Evolutionary conservation across 2,113 vertebrate genomes (phyloP), one percentile per base, ranked within the genome.

Genomic region (Lepisosteus osseus): DNA sequence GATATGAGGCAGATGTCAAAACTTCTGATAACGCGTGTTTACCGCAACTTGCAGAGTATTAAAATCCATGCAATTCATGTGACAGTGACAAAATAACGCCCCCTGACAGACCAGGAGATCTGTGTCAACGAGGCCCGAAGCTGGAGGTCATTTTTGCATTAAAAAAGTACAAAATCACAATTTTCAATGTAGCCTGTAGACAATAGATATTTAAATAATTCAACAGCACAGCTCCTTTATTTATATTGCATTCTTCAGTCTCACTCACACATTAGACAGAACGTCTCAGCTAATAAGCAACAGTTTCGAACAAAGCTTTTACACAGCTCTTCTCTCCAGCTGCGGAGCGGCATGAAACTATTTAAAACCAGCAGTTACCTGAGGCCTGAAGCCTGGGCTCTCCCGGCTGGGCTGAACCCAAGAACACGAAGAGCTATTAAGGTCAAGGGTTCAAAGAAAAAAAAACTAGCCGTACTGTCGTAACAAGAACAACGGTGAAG

Each of bases 1-100:
- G 77, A 42, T 83, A 78, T 74, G 79, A 79, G 87, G 86, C 79
- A 85, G 85, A 80, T 85, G 86, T 87, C 86, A 86, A 85, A 89
- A 85, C 79, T 83, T 44, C 79, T 78, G 76, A 76, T 66, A 15
- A 55, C 15, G 76, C 17, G 17, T 4, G 41, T 59, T 59, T 8
- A 44, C 12, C 45, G 8, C 13, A 29, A 59, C 51, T 13, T 17
- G 6, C 12, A n/a, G 55, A 45, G 45, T 41, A 40, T 43, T 17
- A 45, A 17, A 79, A 87, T 86, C 79, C 80, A 84, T 82, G 82
- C 76, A 72, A 81, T 14, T 43, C 11, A 43, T 29, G 29, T 29
- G 29, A 29, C 29, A 29, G 29, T 29, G 29, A 29, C 29, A 29
- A 29, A 29, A 29, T 29, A 29, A 29, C 29, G 29, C 29, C 29